Evolutionary conservation across 2,797 vertebrate genomes (phyloP).

Genomic region (Cuniculus paca): DNA sequence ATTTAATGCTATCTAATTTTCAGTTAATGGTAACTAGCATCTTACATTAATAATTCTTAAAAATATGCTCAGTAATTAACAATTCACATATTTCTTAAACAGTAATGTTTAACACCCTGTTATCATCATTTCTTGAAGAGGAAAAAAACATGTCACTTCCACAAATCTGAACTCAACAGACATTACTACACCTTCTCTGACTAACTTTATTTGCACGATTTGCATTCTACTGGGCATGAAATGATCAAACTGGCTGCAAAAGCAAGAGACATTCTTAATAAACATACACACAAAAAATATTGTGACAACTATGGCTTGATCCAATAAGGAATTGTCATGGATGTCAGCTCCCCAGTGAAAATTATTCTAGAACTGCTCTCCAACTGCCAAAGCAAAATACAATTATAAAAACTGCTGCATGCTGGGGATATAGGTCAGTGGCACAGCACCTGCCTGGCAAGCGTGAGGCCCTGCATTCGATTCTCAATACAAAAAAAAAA

Average conservation of each 20-base stretch:
- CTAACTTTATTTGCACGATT: neutral
- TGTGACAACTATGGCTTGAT: neutral
- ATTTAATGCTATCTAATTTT: neutral
- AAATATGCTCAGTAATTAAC: constrained; percentile 13
- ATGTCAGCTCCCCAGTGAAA: neutral
- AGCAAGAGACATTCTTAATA: neutral
- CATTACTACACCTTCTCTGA: neutral
- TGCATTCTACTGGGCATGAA: neutral
- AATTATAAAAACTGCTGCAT: too few species aligned
- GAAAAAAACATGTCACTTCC: neutral
- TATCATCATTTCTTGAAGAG: neutral
- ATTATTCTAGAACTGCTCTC: neutral
- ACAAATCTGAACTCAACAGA: neutral
- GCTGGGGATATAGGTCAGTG: too few species aligned
- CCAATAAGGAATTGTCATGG: neutral
- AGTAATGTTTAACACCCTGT: neutral
- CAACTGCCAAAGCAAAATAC: neutral
- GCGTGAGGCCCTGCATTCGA: too few species aligned
- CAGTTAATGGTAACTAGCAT: neutral
- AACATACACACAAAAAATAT: neutral
- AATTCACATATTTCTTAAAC: neutral
- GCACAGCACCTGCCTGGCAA: too few species aligned
- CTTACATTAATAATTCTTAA: neutral
- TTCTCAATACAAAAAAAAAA: too few species aligned
- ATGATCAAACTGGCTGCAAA: neutral